phyloP scores from a whole-genome alignment of 2,888 invertebrate species.

The Cenopis cana region DNA sequence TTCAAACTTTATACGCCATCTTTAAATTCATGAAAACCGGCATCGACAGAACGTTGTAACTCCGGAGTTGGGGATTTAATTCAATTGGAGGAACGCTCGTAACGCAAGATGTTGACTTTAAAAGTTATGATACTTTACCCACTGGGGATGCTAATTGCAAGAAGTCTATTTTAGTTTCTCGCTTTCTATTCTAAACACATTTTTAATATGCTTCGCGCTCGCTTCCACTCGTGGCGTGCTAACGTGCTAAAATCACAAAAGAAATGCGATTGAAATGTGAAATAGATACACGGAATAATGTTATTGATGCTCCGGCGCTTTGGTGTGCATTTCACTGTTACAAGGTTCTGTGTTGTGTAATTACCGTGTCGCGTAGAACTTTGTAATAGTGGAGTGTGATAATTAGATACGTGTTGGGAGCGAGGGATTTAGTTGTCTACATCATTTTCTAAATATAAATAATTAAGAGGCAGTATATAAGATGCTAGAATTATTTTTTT shows the following conservation, averaged over 20 bases:
- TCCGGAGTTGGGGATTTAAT: slow-evolving; percentile 33
- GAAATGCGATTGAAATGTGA: slow-evolving; percentile 1
- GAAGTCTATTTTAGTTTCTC: background rate
- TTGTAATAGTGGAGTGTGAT: slow-evolving; percentile 25
- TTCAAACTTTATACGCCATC: background rate
- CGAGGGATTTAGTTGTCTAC: background rate
- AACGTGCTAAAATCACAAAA: background rate
- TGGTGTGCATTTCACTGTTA: slow-evolving; percentile 11
- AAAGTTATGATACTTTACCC: slow-evolving; percentile 42
- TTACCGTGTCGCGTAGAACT: slow-evolving; percentile 13
- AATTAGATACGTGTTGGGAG: slow-evolving; percentile 7
- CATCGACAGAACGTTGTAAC: slow-evolving; percentile 29
- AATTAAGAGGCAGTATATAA: background rate
- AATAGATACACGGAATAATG: background rate
- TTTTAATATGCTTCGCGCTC: background rate
- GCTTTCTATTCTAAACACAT: background rate
- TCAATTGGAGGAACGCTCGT: slow-evolving; percentile 34
- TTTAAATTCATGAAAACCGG: slow-evolving; percentile 24
- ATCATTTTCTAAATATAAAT: slow-evolving; percentile 6
- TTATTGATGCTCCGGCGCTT: slow-evolving; percentile 2
- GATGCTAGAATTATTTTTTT: no score
- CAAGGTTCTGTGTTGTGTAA: slow-evolving; percentile 26
- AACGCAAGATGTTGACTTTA: slow-evolving; percentile 43
- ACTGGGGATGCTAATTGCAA: slow-evolving; percentile 29
- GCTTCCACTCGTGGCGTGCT: background rate